Conservation (phyloP, 2,888 invertebrate genomes). For the Neoascia interrupta region DNA sequence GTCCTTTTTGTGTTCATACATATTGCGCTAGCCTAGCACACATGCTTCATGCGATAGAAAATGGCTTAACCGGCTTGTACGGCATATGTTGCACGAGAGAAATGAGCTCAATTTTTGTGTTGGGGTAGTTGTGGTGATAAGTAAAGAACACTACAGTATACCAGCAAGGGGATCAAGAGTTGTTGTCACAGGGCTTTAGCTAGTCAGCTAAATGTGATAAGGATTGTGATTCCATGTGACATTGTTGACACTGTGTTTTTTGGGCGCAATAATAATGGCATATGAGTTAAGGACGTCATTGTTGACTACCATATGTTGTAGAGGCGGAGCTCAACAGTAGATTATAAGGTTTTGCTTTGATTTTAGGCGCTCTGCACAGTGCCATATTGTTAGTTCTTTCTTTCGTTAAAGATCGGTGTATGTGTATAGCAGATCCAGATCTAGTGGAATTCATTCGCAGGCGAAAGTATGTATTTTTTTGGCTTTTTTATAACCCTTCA, state of each 20-base stretch:
- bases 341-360: too few species aligned
- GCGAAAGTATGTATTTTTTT: too few species aligned
- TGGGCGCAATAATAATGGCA: constrained; percentile 28
- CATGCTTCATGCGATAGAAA: constrained; percentile 29
- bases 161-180: constrained; percentile 28
- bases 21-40: not conserved
- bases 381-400: too few species aligned
- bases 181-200: constrained; percentile 51
- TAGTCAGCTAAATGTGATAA: constrained; percentile 26
- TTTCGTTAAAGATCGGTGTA: too few species aligned
- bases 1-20: constrained; percentile 43
- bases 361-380: too few species aligned
- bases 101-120: not conserved
- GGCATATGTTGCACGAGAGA: constrained; percentile 55
- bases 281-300: constrained; percentile 20
- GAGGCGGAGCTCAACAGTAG: too few species aligned
- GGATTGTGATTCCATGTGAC: constrained; percentile 24
- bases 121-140: not conserved
- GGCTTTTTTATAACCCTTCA: too few species aligned
- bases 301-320: constrained; percentile 34
- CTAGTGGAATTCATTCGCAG: too few species aligned
- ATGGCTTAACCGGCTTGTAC: constrained; percentile 46
- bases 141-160: constrained; percentile 4
- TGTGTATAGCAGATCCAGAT: too few species aligned
- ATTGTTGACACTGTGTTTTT: constrained; percentile 7